Base-by-base conservation (phyloP, 1,140 invertebrate genomes). In the Drosophila gunungcola region DNA sequence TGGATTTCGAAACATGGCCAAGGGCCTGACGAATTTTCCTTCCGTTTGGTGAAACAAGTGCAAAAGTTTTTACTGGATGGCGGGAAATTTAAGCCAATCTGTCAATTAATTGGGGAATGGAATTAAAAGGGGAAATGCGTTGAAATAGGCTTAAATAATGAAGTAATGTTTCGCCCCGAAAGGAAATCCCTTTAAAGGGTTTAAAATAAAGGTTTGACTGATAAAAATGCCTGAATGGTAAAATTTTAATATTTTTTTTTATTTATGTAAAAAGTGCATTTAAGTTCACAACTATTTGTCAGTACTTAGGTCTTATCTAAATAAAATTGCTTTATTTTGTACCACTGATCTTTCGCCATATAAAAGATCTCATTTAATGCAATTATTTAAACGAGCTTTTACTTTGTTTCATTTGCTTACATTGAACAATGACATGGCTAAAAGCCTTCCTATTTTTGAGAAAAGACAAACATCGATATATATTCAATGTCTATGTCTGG, bases 1-100 rank as follows among this genome's bases (percentile, higher is more conserved):
- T 86, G 83, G 82, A 86, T 85, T 84, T 76, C 75, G 70, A 80
- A 77, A 70, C 58, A 60, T 78, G 63, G 60, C 78, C 74, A 67
- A 58, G 56, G 78, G 78, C 64, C 55, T 60, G 56, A 68, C 80
- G 55, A 83, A 69, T 79, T 78, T 82, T 43, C 58, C 52, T 57
- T 74, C 68, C 72, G 51, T 34, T 55, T 34, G 34, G 56, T 34
- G 29, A 74, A 69, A 43, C 51, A 74, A 74, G 70, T 74, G 72
- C 51, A 74, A 74, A 74, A 74, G 43, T 72, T 72, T 48, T 49
- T 36, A 41, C 41, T 25, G 39, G 38, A 34, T 68, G 36, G 25
- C 13, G 49, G 36, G 42, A 62, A 80, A 78, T 63, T 63, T 84
- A 67, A 78, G 82, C 58, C 60, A 65, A 85, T 84, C 82, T 85